These are phyloP conservation scores for Amblyopsis rosae DNA, from an alignment of 2,113 vertebrate genomes.

Conservation along the genomic window DNA sequence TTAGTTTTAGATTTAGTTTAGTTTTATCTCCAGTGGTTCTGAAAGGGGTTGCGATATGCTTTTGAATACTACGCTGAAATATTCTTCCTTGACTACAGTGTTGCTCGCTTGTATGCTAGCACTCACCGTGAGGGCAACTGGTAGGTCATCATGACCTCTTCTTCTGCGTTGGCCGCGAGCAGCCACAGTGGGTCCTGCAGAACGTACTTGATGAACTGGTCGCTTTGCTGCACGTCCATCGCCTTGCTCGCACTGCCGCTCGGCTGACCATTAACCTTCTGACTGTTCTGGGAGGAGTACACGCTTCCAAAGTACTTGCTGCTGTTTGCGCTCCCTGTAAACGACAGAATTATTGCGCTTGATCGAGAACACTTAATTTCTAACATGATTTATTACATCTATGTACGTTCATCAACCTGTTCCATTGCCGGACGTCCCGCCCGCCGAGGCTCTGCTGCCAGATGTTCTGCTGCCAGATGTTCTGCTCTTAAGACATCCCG, in stretches of 20 bases:
- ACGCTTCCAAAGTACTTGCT: slow-evolving; percentile 93
- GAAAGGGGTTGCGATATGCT: neutral
- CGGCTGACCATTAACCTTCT: slow-evolving; percentile 67
- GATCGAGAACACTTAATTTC: too few species aligned
- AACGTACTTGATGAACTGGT: slow-evolving; percentile 76
- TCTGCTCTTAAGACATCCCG: slow-evolving; percentile 67
- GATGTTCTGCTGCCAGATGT: slow-evolving; percentile 48
- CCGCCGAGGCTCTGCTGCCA: slow-evolving; percentile 52
- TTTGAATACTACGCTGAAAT: neutral
- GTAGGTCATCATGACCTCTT: slow-evolving; percentile 89
- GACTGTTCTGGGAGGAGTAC: slow-evolving; percentile 90
- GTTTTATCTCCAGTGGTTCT: too few species aligned
- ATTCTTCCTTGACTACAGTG: neutral
- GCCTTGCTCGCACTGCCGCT: slow-evolving; percentile 30
- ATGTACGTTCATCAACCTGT: slow-evolving; percentile 71
- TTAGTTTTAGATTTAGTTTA: too few species aligned
- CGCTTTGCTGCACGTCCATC: slow-evolving; percentile 60
- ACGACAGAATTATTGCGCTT: neutral
- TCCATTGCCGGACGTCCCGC: slow-evolving; percentile 76
- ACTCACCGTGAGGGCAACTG: slow-evolving; percentile 88
- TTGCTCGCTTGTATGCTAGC: neutral
- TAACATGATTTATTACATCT: neutral
- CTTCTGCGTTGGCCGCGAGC: slow-evolving; percentile 82
- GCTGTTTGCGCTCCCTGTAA: slow-evolving; percentile 84
- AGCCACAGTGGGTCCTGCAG: slow-evolving; percentile 88